Percentiles rank a stretch among this genome's conserved stretches.
Evolutionary conservation across 2,888 invertebrate species (phyloP).

Genomic region (Steromphala cineraria): DNA sequence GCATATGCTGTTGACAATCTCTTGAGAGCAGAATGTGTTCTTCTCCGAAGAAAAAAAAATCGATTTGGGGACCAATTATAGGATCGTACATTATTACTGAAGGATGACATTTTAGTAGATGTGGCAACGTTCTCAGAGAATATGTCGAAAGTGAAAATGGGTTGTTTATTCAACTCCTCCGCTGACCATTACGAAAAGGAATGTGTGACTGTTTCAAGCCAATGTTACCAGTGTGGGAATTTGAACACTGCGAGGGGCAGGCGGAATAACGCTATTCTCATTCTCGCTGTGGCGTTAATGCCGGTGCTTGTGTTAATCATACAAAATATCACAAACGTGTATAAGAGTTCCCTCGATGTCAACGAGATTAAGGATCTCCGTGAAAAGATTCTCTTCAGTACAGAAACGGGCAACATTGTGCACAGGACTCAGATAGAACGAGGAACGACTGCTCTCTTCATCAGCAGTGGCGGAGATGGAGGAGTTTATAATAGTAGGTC

Average conservation of each 20-base stretch:
- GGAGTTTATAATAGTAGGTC: slow-evolving; percentile 4
- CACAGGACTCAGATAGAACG: slow-evolving; percentile 59
- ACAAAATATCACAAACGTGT: slow-evolving; percentile 11
- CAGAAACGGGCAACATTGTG: slow-evolving; percentile 50
- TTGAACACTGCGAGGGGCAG: slow-evolving; percentile 11
- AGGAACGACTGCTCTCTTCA: slow-evolving; percentile 55
- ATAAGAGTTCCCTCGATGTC: background rate
- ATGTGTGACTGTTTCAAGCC: background rate
- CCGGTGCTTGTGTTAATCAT: slow-evolving; percentile 15
- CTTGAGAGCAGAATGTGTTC: too few relatives aligned
- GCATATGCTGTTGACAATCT: too few relatives aligned
- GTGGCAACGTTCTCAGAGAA: too few relatives aligned
- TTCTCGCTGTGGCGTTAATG: slow-evolving; percentile 17
- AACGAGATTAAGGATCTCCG: slow-evolving; percentile 27
- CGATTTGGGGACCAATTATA: too few relatives aligned
- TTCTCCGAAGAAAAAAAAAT: too few relatives aligned
- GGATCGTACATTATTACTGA: too few relatives aligned
- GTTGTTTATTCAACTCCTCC: background rate
- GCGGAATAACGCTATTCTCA: slow-evolving; percentile 13
- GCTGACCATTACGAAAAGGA: background rate
- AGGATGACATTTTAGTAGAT: too few relatives aligned
- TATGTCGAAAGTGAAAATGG: background rate
- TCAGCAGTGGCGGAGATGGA: slow-evolving; percentile 45
- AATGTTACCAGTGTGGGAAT: background rate
- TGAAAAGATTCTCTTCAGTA: slow-evolving; percentile 37